Base-by-base conservation (phyloP, 1,140 invertebrate species). In the Drosophila chauvacae region DNA sequence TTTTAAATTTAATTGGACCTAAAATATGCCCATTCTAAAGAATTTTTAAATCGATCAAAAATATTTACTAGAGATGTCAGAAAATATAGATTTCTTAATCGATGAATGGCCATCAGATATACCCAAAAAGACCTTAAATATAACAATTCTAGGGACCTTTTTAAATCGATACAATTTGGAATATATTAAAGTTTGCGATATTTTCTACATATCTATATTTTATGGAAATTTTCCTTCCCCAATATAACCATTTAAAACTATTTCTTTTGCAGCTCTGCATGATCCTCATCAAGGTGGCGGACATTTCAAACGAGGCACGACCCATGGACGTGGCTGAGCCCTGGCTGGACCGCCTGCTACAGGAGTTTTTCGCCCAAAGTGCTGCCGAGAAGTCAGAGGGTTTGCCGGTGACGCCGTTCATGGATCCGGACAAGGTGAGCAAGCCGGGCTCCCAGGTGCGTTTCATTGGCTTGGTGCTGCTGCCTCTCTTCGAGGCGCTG, bases 341-440 rank as follows among this genome's bases (percentile, higher is more conserved):
- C 0, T 97, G 97, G 97, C 91, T 97, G 50, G 97, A 97, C 72
- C 95, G 95, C 73, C 93, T 97, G 10, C 93, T 97, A 23, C 94
- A 96, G 90, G 96, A 97, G 88, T 97, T 96, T 87, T 97, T 96
- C 84, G 96, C 96, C 72, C 96, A 97, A 93, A 97, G 96, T 90
- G 97, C 97, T 71, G 95, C 96, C 9, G 97, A 97, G 88, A 97
- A 97, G 90, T 93, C 96, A 44, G 96, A 97, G 92, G 96, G 97
- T 10, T 93, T 97, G 63, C 96, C 97, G 3, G 96, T 97, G 2
- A 97, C 97, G 9, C 96, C 97, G 1, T 97, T 97, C 87, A 97
- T 97, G 97, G 97, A 97, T 91, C 94, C 96, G n/a, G 96, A 97
- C 66, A 97, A 97, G 93, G 96, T 97, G 14, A 97, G 96, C 42